Percentiles rank a stretch among this genome's conserved stretches.
phyloP scores from a whole-genome alignment of 2,797 vertebrate genomes.

The Ptychobarbus kaznakovi region DNA sequence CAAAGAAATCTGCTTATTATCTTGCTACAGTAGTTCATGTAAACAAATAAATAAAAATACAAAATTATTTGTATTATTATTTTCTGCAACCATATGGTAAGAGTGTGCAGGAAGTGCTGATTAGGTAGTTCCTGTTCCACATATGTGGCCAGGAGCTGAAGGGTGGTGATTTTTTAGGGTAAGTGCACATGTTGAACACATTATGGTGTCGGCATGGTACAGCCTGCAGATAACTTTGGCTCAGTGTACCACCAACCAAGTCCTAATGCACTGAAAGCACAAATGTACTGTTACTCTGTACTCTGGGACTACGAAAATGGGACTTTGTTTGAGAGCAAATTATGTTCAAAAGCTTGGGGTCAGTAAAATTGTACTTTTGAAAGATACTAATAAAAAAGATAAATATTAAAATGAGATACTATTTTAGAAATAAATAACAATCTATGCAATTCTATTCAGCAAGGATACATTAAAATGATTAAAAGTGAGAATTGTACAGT shows the following conservation, averaged over 20 bases:
- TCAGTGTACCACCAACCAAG: constrained; percentile 51
- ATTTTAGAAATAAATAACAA: background rate
- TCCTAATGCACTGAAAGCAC: constrained; percentile 8
- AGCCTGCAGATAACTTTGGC: constrained; percentile 58
- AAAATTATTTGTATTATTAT: background rate
- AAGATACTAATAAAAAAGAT: background rate
- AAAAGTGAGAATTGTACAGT: background rate
- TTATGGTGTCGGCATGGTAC: constrained; percentile 76
- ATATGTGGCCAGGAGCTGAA: constrained; percentile 54
- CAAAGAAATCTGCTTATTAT: background rate
- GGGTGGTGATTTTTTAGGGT: constrained; percentile 57
- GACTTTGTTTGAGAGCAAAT: background rate
- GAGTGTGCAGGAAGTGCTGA: constrained; percentile 74
- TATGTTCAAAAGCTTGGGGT: background rate
- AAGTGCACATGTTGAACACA: constrained; percentile 77
- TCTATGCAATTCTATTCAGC: background rate
- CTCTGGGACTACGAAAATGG: background rate
- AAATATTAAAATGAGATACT: background rate
- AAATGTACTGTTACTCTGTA: background rate
- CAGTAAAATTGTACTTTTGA: background rate
- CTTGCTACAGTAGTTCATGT: background rate
- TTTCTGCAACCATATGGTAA: constrained; percentile 45
- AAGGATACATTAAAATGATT: background rate
- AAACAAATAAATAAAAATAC: background rate
- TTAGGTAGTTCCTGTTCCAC: constrained; percentile 71